phyloP scores from a whole-genome alignment of 2,888 invertebrate genomes.

The Amphiduros pacificus region DNA sequence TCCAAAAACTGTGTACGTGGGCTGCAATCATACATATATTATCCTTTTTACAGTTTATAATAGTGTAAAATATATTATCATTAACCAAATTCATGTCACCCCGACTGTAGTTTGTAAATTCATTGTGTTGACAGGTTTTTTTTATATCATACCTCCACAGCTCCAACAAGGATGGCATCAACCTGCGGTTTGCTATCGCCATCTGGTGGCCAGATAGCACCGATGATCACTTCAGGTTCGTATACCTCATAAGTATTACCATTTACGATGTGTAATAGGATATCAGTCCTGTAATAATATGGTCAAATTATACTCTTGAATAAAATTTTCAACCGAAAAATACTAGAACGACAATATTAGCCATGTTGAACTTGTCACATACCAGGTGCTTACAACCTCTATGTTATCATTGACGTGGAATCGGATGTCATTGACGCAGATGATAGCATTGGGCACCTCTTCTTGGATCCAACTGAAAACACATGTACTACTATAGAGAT shows the following conservation, averaged over 20 bases:
- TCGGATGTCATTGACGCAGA: slow-evolving; percentile 74
- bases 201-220: neutral
- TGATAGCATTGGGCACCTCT: slow-evolving; percentile 13
- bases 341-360: neutral
- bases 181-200: neutral
- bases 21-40: too few species aligned
- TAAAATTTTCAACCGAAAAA: too few species aligned
- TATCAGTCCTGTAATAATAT: slow-evolving; percentile 10
- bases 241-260: neutral
- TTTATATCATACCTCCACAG: neutral
- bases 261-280: slow-evolving; percentile 11
- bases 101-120: too few species aligned
- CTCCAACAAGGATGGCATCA: neutral
- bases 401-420: slow-evolving; percentile 65
- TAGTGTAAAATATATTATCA: too few species aligned
- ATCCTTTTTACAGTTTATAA: too few species aligned
- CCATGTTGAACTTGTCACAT: neutral
- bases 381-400: neutral
- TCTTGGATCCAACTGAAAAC: slow-evolving; percentile 16
- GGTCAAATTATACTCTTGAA: neutral
- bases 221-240: neutral
- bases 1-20: slow-evolving; percentile 17
- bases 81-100: too few species aligned
- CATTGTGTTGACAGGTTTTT: neutral
- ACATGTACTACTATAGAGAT: slow-evolving; percentile 64